Evolutionary conservation across 1,140 invertebrate species (phyloP).

Genomic region (Orchesella cincta): DNA sequence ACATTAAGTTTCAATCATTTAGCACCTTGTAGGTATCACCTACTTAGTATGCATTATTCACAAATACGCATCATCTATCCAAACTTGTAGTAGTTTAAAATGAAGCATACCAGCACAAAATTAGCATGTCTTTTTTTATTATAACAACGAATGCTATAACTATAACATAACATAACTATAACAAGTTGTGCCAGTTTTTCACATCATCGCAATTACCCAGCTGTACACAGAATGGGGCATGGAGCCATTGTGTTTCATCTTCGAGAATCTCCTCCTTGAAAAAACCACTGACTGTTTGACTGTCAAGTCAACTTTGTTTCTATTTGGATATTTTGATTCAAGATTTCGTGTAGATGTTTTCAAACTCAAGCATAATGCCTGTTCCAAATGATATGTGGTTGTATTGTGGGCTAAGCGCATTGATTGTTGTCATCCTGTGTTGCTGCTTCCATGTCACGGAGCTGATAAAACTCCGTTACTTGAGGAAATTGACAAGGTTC

Average conservation of each 20-base stretch:
- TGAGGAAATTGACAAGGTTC: background rate
- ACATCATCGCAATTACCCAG: too few species aligned
- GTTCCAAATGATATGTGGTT: background rate
- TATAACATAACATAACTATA: too few species aligned
- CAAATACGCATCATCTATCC: too few species aligned
- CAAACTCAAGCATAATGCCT: background rate
- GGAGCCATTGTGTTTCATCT: background rate
- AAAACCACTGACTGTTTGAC: background rate
- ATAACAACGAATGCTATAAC: too few species aligned
- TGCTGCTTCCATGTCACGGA: slow-evolving; percentile 2
- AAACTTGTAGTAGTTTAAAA: too few species aligned
- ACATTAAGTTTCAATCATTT: too few species aligned
- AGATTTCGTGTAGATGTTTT: background rate
- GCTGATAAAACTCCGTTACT: background rate
- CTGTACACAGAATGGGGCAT: background rate
- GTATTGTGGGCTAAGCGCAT: background rate
- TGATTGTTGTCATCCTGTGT: background rate
- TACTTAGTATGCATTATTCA: too few species aligned
- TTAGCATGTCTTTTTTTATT: too few species aligned
- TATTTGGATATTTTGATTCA: background rate
- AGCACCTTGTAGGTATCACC: too few species aligned
- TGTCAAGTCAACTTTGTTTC: background rate
- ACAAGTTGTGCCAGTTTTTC: too few species aligned
- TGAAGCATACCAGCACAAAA: too few species aligned
- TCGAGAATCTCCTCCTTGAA: background rate